Conservation (phyloP, 92 coral and sea anemone species). For the Epizoanthus stellaris region DNA sequence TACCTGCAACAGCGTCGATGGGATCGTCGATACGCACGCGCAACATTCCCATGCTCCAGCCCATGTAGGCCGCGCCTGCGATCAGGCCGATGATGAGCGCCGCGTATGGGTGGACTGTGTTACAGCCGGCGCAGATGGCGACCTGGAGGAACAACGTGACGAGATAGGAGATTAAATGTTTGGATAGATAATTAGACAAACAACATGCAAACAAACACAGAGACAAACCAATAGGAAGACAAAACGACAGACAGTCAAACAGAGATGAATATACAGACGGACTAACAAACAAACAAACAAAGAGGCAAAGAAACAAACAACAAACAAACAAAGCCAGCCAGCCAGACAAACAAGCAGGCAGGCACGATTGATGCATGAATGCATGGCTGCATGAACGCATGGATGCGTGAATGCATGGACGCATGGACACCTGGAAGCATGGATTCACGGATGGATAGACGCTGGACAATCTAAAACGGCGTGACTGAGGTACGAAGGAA, state of each 20-base stretch:
- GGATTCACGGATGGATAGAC: neutral
- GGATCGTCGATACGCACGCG: slow-evolving; percentile 81
- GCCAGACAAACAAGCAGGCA: too few relatives aligned
- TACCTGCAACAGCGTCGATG: slow-evolving; percentile 91
- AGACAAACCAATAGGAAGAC: too few relatives aligned
- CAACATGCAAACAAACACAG: too few relatives aligned
- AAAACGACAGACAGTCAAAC: neutral
- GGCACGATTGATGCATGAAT: too few relatives aligned
- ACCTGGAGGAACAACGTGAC: slow-evolving; percentile 57
- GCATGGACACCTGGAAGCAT: neutral
- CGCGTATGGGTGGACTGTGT: slow-evolving; percentile 75
- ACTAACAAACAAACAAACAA: neutral
- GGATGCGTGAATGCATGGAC: too few relatives aligned
- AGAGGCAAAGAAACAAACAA: neutral
- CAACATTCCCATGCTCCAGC: slow-evolving; percentile 76
- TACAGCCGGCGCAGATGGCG: slow-evolving; percentile 87
- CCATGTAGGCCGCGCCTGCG: slow-evolving; percentile 81
- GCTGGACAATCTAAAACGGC: too few relatives aligned
- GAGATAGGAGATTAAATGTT: neutral
- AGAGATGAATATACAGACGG: neutral
- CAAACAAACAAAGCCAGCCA: too few relatives aligned
- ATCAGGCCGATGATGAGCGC: slow-evolving; percentile 77
- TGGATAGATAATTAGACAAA: neutral
- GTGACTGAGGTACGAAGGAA: too few relatives aligned
- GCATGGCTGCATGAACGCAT: too few relatives aligned